Evolutionary conservation across 2,888 invertebrate genomes (phyloP).

Genomic region (Lordiphosa fenestrarum): DNA sequence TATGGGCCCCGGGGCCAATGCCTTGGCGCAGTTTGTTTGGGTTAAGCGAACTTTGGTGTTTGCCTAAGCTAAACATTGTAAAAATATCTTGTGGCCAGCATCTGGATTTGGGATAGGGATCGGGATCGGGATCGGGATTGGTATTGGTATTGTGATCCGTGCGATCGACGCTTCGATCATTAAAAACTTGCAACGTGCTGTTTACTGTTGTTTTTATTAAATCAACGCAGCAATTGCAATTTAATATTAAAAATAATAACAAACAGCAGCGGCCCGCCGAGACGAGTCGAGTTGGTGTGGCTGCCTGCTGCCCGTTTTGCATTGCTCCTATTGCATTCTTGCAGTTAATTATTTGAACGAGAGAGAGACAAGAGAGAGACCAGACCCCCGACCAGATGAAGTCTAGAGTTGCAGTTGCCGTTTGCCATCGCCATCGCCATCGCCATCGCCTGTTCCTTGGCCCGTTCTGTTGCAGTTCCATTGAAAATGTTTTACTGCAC

Average conservation of each 20-base stretch:
- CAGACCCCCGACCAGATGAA: conserved; percentile 20
- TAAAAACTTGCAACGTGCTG: conserved; percentile 72
- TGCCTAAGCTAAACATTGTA: conserved; percentile 72
- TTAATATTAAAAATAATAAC: conserved; percentile 77
- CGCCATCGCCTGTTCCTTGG: conserved; percentile 24
- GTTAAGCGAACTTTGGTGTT: conserved; percentile 50
- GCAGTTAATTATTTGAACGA: conserved; percentile 67
- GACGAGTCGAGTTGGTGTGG: conserved; percentile 28
- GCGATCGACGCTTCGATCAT: conserved; percentile 59
- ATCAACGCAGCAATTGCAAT: conserved; percentile 75
- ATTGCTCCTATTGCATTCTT: conserved; percentile 73
- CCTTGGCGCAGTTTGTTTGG: conserved; percentile 42
- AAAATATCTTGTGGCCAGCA: conserved; percentile 60
- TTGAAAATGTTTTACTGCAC: conserved; percentile 72
- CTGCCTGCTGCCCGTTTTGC: conserved; percentile 35
- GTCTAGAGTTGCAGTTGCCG: conserved; percentile 10
- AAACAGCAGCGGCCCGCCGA: conserved; percentile 53
- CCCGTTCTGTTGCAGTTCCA: conserved; percentile 58
- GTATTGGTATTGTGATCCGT: too few relatives aligned
- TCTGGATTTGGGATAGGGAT: not conserved
- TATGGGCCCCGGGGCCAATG: conserved; percentile 51
- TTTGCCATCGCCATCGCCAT: too few relatives aligned
- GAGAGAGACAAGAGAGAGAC: conserved; percentile 25
- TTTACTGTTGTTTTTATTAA: conserved; percentile 69
- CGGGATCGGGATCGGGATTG: conserved; percentile 44